Percentiles rank a stretch among this genome's conserved stretches.
Evolutionary conservation across 2,797 vertebrate genomes (phyloP).

Genomic region (Vultur gryphus): DNA sequence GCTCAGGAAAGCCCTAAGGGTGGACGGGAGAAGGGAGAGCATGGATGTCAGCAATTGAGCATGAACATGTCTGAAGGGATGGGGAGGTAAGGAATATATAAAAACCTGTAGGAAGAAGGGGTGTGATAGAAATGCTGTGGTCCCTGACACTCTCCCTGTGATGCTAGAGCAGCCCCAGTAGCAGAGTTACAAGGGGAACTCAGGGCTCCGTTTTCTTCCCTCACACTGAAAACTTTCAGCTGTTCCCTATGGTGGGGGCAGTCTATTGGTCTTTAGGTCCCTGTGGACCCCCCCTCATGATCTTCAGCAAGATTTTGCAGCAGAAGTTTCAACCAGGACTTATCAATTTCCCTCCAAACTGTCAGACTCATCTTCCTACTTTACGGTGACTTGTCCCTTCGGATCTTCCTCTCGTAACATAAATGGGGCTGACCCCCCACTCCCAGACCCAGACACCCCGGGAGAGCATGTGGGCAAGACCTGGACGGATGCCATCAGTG

Average conservation of each 20-base stretch:
- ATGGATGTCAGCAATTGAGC: not conserved
- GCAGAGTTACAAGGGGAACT: not conserved
- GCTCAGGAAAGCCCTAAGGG: not conserved
- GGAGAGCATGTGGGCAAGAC: accelerated
- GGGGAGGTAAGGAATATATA: not conserved
- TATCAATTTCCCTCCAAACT: not conserved
- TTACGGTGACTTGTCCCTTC: not conserved
- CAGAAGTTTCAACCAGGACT: not conserved
- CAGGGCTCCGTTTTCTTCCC: accelerated
- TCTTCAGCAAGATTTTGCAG: not conserved
- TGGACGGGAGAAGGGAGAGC: not conserved
- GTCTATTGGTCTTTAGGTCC: not conserved
- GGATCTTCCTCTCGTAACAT: not conserved
- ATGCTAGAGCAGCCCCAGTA: not conserved
- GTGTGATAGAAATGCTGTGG: not conserved
- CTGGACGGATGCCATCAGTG: not conserved
- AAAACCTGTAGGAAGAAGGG: not conserved
- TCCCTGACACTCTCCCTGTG: not conserved
- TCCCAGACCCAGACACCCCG: not conserved
- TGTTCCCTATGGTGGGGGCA: accelerated
- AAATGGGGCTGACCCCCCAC: accelerated
- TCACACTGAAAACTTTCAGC: not conserved
- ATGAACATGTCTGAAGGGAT: not conserved
- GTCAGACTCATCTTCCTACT: not conserved
- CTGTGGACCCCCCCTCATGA: not conserved